Evolutionary conservation across 2,113 vertebrate species (phyloP).

Genomic region (Bostrychus sinensis): DNA sequence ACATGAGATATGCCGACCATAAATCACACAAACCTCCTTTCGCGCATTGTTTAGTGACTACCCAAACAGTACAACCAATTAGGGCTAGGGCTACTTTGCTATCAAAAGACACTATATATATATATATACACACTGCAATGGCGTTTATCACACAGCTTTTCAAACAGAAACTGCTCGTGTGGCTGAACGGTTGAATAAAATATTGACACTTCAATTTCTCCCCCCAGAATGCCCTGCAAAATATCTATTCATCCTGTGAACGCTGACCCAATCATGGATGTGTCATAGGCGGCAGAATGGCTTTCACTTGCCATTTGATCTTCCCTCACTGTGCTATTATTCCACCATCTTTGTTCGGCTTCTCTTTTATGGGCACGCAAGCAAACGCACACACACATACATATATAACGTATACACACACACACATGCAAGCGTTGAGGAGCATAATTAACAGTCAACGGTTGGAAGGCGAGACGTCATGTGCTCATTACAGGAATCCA

Average conservation of each 20-base stretch:
- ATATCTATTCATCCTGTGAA: constrained; percentile 4
- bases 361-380: constrained; percentile 10
- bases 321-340: constrained; percentile 9
- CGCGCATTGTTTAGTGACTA: constrained; percentile 2
- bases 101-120: neutral
- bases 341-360: neutral
- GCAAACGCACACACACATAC: no score
- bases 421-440: constrained; percentile 13
- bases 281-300: constrained; percentile 26
- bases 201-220: neutral
- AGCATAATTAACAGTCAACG: constrained; percentile 57
- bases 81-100: neutral
- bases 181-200: neutral
- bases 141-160: no score
- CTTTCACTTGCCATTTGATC: constrained; percentile 39
- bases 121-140: no score
- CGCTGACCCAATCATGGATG: constrained; percentile 17
- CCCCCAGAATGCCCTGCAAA: neutral
- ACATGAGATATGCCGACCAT: constrained; percentile 12
- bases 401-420: neutral
- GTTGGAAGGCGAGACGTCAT: constrained; percentile 56
- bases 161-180: no score
- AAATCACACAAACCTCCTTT: constrained; percentile 25
- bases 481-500: constrained; percentile 55
- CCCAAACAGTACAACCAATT: constrained; percentile 16